Evolutionary conservation across 2,113 vertebrate species (phyloP).

Genomic region (Bungarus multicinctus): DNA sequence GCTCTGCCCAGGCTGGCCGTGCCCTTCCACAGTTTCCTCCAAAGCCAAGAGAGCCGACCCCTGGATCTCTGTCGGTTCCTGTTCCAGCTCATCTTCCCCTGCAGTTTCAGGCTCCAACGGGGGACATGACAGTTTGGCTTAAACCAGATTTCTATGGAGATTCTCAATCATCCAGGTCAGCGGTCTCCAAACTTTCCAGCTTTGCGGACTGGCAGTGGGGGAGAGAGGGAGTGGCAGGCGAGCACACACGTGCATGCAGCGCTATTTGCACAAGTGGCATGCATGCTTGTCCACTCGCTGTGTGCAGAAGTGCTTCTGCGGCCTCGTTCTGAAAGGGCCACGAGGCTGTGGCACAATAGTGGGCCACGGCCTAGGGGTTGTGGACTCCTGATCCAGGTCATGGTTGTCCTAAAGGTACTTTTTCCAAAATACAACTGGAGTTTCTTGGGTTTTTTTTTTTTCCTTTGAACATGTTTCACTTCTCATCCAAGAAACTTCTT

Average conservation of each 20-base stretch:
- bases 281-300: background rate
- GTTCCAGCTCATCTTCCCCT: too few species aligned
- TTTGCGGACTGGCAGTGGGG: background rate
- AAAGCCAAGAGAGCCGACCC: too few species aligned
- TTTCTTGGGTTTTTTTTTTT: background rate
- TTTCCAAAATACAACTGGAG: background rate
- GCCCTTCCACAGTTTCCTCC: too few species aligned
- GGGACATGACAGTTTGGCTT: background rate
- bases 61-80: too few species aligned
- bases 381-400: background rate
- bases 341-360: too few species aligned
- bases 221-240: background rate
- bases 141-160: background rate
- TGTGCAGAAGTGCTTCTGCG: background rate
- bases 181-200: background rate
- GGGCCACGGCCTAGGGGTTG: too few species aligned
- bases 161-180: background rate
- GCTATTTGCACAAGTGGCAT: background rate
- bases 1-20: too few species aligned
- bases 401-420: background rate
- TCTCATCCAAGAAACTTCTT: background rate
- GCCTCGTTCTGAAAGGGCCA: background rate
- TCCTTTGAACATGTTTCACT: background rate
- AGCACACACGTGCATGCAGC: accelerated
- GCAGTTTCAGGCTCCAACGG: too few species aligned